Percentiles rank a stretch among this genome's conserved stretches.
Conservation (phyloP, 2,888 invertebrate species). For the Spilarctia lutea region DNA sequence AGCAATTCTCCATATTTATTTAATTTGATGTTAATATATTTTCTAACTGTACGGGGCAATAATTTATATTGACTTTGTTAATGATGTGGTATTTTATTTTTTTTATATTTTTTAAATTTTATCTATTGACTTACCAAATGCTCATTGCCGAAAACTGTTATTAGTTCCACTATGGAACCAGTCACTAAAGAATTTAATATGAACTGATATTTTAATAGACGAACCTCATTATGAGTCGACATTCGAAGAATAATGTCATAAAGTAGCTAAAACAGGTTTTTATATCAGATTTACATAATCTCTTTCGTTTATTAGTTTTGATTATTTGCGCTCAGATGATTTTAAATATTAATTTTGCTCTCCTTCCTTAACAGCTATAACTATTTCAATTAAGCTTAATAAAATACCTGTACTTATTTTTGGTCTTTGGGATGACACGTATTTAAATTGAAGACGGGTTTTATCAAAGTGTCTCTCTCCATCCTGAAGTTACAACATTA, state of each 20-base stretch:
- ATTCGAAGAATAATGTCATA: not conserved
- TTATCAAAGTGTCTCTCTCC: not conserved
- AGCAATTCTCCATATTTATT: constrained; percentile 64
- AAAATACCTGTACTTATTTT: not conserved
- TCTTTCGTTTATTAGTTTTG: not conserved
- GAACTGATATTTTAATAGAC: not conserved
- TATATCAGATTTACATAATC: not conserved
- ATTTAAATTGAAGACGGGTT: not conserved
- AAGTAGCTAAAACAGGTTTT: not conserved
- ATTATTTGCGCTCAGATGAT: not conserved
- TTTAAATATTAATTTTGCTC: not conserved
- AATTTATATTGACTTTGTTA: constrained; percentile 75
- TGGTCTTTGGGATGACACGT: not conserved
- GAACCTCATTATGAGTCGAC: not conserved
- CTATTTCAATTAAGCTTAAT: not conserved
- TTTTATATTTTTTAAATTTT: constrained; percentile 67
- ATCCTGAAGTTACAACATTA: not conserved
- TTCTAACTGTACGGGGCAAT: constrained; percentile 73
- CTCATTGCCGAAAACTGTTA: constrained; percentile 4
- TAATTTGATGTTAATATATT: constrained; percentile 50
- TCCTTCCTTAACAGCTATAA: not conserved
- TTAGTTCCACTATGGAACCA: not conserved
- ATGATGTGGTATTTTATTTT: constrained; percentile 73
- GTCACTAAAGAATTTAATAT: not conserved
- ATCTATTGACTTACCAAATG: constrained; percentile 56